Percentiles rank a stretch among this genome's conserved stretches.
Evolutionary conservation across 2,797 vertebrate species (phyloP).

Genomic region (Alectoris magna): DNA sequence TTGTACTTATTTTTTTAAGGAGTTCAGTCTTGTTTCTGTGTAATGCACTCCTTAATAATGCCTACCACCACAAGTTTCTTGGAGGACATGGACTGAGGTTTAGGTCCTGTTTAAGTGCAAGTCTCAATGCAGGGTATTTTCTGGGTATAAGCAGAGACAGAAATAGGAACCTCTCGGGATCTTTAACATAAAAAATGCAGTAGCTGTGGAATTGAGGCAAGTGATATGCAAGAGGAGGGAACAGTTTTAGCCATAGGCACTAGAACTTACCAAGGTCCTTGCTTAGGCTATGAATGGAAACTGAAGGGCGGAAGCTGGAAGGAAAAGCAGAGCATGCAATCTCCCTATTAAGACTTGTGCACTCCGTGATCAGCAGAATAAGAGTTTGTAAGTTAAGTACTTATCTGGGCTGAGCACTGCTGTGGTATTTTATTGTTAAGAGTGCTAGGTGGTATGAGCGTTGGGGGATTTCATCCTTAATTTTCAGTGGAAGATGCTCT

Average conservation of each 20-base stretch:
- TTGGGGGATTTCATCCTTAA: neutral
- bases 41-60: neutral
- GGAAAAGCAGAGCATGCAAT: neutral
- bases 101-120: neutral
- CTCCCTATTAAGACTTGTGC: neutral
- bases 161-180: neutral
- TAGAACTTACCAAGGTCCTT: neutral
- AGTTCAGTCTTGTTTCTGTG: neutral
- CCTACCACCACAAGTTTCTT: neutral
- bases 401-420: neutral
- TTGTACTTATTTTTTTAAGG: neutral
- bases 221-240: neutral
- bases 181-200: accelerated
- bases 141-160: neutral
- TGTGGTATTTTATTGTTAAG: neutral
- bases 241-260: neutral
- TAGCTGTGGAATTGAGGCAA: neutral
- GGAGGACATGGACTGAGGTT: neutral
- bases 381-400: accelerated
- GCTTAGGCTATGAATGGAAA: neutral
- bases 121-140: neutral
- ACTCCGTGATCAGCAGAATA: neutral
- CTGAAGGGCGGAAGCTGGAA: neutral
- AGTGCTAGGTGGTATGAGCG: neutral
- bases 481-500: neutral